Evolutionary conservation across 2,113 vertebrate species (phyloP), one percentile per base, ranked within the genome.

Genomic region (Rhinolophus sinicus): DNA sequence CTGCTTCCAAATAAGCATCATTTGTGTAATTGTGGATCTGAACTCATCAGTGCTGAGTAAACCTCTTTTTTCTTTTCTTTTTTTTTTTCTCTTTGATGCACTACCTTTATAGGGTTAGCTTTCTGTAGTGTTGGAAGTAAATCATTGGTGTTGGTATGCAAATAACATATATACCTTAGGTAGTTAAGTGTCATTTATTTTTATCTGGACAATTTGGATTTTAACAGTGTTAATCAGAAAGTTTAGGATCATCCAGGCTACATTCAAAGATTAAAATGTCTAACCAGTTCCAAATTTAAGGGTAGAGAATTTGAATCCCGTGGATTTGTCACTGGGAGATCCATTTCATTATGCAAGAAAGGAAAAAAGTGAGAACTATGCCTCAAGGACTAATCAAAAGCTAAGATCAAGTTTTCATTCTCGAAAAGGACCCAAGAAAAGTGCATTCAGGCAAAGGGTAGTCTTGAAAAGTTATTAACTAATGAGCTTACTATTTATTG

Each of bases 101-200:
- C 8, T 50, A 11, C 40, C 33, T 30, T 10, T 60, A 6, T n/a
- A 40, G 5, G 16, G 7, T 40, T 35, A 22, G 6, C 40, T 62
- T 44, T 28, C 54, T 64, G 12, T 18, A 80, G 24, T 72, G 21
- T 73, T 82, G 28, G 10, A 72, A 70, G 21, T 52, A 15, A 72
- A 10, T 80, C 64, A 78, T 72, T 54, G 15, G 50, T 76, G 26
- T 62, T 50, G n/a, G 8, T 54, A 22, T 72, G 0, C 28, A 91
- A 47, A 80, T 80, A 70, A 38, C 76, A 89, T 7, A 89, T 35
- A 35, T 14, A 35, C 56, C 1, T 30, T 83, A 67, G 14, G 6
- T 15, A 18, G 28, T 86, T 30, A 86, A 72, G 80, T 83, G 19
- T 15, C 11, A 54, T 44, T 94, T 94, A 14, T 85, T 91, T 28